These are phyloP conservation scores for Agrotis segetum DNA, from an alignment of 2,888 invertebrate genomes.

Conservation along the genomic window DNA sequence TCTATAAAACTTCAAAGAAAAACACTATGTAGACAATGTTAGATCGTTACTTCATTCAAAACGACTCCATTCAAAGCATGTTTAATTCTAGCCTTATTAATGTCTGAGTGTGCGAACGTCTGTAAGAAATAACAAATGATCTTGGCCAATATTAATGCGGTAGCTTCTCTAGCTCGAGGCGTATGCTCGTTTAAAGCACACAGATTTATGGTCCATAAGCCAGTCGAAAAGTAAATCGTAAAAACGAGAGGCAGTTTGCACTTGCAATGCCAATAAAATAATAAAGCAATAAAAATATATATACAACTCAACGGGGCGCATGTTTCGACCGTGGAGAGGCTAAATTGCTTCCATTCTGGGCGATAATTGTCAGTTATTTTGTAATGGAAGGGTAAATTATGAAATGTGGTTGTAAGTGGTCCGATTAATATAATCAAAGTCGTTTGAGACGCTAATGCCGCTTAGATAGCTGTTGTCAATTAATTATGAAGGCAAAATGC, in stretches of 20 bases:
- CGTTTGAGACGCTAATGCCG: slow-evolving; percentile 74
- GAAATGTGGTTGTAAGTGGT: slow-evolving; percentile 74
- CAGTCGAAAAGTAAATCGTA: slow-evolving; percentile 84
- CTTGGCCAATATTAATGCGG: slow-evolving; percentile 80
- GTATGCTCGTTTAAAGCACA: slow-evolving; percentile 79
- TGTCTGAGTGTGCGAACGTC: slow-evolving; percentile 51
- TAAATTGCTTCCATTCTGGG: slow-evolving; percentile 79
- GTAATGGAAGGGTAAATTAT: slow-evolving; percentile 74
- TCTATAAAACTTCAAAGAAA: slow-evolving; percentile 75
- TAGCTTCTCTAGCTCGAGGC: slow-evolving; percentile 79
- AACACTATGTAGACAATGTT: slow-evolving; percentile 63
- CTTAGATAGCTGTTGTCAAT: slow-evolving; percentile 86
- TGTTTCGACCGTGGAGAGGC: slow-evolving; percentile 75
- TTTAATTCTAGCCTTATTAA: slow-evolving; percentile 70
- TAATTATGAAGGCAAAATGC: slow-evolving; percentile 89
- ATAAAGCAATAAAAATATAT: slow-evolving; percentile 85
- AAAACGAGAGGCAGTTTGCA: slow-evolving; percentile 84
- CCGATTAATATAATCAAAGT: slow-evolving; percentile 74
- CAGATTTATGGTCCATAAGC: slow-evolving; percentile 82
- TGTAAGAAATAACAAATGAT: slow-evolving; percentile 81
- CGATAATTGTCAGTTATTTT: slow-evolving; percentile 78
- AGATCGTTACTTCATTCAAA: slow-evolving; percentile 69
- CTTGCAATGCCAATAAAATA: slow-evolving; percentile 86
- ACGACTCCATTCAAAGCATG: slow-evolving; percentile 73
- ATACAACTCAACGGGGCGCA: slow-evolving; percentile 79